Evolutionary conservation across 2,888 invertebrate species (phyloP).

Genomic region (Brachylomia viminalis): DNA sequence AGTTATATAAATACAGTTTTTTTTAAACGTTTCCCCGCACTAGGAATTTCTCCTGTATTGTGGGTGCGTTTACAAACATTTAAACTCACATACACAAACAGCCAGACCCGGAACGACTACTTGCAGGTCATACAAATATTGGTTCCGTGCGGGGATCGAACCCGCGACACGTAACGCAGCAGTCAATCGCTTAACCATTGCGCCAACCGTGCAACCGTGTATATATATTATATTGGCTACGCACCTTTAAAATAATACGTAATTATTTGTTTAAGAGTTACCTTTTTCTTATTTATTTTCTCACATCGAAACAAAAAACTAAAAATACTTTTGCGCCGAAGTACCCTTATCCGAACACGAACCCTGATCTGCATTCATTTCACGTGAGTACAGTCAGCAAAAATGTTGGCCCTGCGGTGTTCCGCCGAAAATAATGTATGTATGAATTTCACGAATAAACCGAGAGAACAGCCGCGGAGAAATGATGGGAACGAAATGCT

Average conservation of each 20-base stretch:
- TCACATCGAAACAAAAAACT: neutral
- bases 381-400: slow-evolving; percentile 75
- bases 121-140: too few species aligned
- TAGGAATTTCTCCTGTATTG: too few species aligned
- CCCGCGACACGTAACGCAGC: too few species aligned
- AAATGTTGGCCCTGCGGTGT: slow-evolving; percentile 67
- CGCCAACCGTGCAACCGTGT: too few species aligned
- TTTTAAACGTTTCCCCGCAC: too few species aligned
- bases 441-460: slow-evolving; percentile 60
- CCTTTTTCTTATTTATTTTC: neutral
- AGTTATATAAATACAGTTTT: too few species aligned
- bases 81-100: too few species aligned
- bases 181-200: too few species aligned
- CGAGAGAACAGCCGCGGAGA: slow-evolving; percentile 17
- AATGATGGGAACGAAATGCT: slow-evolving; percentile 31
- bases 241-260: neutral
- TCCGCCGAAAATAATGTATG: slow-evolving; percentile 54
- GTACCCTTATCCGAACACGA: slow-evolving; percentile 63
- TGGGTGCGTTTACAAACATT: too few species aligned
- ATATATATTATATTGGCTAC: neutral
- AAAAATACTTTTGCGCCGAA: neutral
- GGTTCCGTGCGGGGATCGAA: too few species aligned
- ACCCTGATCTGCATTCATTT: slow-evolving; percentile 70
- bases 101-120: too few species aligned
- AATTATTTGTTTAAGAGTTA: neutral